Evolutionary conservation across 2,797 vertebrate genomes (phyloP).

Genomic region (Monodelphis domestica): DNA sequence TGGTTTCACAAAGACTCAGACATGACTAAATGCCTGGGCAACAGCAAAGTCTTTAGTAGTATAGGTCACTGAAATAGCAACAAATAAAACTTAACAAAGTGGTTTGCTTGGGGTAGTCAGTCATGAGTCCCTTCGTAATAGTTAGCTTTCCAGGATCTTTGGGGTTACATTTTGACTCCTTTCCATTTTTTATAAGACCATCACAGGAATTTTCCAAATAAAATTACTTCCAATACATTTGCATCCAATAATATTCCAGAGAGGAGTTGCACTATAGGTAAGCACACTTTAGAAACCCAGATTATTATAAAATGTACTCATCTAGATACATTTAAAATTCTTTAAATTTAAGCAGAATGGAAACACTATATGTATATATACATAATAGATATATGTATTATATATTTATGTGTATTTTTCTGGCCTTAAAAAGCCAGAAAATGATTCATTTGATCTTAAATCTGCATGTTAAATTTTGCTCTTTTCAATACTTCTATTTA

Average conservation of each 20-base stretch:
- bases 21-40: no score
- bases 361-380: neutral
- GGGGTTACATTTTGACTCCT: neutral
- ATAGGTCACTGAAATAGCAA: neutral
- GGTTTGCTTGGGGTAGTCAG: neutral
- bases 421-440: neutral
- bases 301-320: neutral
- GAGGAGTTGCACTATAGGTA: neutral
- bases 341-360: neutral
- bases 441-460: neutral
- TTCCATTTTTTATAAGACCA: neutral
- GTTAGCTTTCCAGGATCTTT: neutral
- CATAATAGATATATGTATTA: no score
- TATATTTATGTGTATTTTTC: no score
- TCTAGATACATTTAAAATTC: neutral
- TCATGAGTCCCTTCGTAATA: neutral
- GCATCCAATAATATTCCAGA: neutral
- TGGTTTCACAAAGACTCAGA: no score
- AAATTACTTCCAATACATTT: neutral
- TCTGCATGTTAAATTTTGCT: neutral
- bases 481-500: neutral
- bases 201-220: neutral
- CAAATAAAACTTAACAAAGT: neutral
- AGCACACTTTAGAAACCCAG: neutral
- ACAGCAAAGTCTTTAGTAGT: no score